Evolutionary conservation across 2,888 invertebrate genomes (phyloP).

Genomic region (Zygothrica quintamaculata): DNA sequence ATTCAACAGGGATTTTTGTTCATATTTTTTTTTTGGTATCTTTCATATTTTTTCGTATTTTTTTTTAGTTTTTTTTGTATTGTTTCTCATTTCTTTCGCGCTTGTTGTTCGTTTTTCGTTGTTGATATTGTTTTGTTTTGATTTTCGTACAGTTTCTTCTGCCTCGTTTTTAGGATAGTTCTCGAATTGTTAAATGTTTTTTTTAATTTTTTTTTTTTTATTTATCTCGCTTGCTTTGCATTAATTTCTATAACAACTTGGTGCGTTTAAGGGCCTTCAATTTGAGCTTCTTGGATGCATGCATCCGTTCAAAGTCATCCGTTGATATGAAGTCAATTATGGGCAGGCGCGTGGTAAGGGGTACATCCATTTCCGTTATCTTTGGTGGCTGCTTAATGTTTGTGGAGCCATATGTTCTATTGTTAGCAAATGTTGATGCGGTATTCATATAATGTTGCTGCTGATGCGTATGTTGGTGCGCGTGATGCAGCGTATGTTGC

Average conservation of each 20-base stretch:
- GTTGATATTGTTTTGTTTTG: no score
- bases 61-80: no score
- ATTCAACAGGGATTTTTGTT: no score
- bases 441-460: no score
- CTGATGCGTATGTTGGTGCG: not conserved
- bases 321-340: conserved; percentile 71
- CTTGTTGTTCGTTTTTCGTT: no score
- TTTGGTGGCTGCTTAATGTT: not conserved
- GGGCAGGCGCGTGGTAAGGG: conserved; percentile 58
- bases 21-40: no score
- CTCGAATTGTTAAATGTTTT: no score
- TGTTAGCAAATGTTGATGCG: no score
- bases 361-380: conserved; percentile 44
- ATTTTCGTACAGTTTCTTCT: not conserved
- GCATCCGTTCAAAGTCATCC: conserved; percentile 53
- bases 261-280: not conserved
- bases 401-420: not conserved
- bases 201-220: not conserved
- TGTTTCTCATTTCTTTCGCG: no score
- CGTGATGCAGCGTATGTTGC: not conserved
- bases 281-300: conserved; percentile 4
- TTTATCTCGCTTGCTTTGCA: not conserved
- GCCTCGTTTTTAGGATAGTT: no score
- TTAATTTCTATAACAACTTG: conserved; percentile 2
- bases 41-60: no score